phyloP scores from a whole-genome alignment of 1,140 invertebrate genomes.

The Drosophila seguyi region DNA sequence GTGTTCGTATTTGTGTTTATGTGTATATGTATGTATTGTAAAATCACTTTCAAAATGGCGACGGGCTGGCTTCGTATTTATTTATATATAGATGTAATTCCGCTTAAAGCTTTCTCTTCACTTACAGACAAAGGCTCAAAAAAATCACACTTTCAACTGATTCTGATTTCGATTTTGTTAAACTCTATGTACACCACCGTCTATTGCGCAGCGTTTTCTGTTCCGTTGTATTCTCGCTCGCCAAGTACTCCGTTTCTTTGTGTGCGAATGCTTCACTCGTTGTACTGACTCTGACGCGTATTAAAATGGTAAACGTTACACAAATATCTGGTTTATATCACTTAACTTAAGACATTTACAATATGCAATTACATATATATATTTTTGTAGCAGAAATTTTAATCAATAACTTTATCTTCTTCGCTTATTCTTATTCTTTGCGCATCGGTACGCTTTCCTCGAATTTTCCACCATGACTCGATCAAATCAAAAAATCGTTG shows the following conservation, averaged over 20 bases:
- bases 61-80: conserved; percentile 74
- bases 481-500: background rate
- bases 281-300: conserved; percentile 78
- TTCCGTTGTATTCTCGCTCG: conserved; percentile 45
- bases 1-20: conserved; percentile 54
- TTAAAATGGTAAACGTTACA: conserved; percentile 81
- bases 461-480: conserved; percentile 79
- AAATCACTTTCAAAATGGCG: conserved; percentile 84
- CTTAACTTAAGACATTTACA: conserved; percentile 81
- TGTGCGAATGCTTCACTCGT: conserved; percentile 78
- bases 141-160: conserved; percentile 82
- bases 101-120: conserved; percentile 82
- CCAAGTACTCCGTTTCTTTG: conserved; percentile 68
- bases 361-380: conserved; percentile 83
- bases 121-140: conserved; percentile 80
- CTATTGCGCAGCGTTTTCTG: conserved; percentile 67
- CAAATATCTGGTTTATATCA: conserved; percentile 80
- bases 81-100: conserved; percentile 76
- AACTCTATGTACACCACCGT: conserved; percentile 68
- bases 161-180: conserved; percentile 68
- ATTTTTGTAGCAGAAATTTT: conserved; percentile 81
- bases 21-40: conserved; percentile 59
- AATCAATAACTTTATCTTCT: conserved; percentile 78
- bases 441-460: conserved; percentile 73
- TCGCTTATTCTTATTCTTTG: conserved; percentile 63